Percentiles rank a stretch among this genome's conserved stretches.
Conservation (phyloP, 2,888 invertebrate genomes). For the Trichacis sp. region DNA sequence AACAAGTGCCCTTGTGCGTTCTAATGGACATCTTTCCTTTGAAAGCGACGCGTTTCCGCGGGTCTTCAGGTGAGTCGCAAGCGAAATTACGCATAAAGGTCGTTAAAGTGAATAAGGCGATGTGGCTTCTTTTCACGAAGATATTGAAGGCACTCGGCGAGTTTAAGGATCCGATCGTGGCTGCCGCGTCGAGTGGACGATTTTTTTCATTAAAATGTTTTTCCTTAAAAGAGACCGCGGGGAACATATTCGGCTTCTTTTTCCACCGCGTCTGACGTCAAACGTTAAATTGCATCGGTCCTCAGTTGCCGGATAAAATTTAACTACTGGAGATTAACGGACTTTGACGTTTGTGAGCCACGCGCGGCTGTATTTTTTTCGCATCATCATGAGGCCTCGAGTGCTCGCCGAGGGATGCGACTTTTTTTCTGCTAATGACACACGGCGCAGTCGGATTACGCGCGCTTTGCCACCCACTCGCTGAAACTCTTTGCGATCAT, state of each 20-base stretch:
- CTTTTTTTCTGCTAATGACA: slow-evolving; percentile 42
- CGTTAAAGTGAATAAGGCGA: neutral
- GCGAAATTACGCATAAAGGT: slow-evolving; percentile 3
- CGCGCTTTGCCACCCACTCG: slow-evolving; percentile 25
- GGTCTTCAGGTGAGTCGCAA: neutral
- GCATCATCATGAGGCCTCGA: slow-evolving; percentile 37
- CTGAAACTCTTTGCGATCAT: slow-evolving; percentile 29
- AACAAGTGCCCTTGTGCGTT: neutral
- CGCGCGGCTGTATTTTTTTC: slow-evolving; percentile 29
- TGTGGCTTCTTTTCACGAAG: slow-evolving; percentile 22
- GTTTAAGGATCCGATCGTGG: slow-evolving; percentile 4
- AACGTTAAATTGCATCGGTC: slow-evolving; percentile 62
- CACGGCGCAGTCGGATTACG: too few species aligned
- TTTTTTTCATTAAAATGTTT: slow-evolving; percentile 49
- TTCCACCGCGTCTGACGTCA: slow-evolving; percentile 41
- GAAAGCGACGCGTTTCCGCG: neutral
- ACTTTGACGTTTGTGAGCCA: slow-evolving; percentile 47
- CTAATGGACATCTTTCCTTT: neutral
- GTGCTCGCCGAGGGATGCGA: slow-evolving; percentile 27
- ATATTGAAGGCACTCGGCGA: slow-evolving; percentile 5
- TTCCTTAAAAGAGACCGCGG: slow-evolving; percentile 47
- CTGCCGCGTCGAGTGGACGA: neutral
- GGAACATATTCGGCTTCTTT: slow-evolving; percentile 38
- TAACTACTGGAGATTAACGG: slow-evolving; percentile 59
- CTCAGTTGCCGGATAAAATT: slow-evolving; percentile 56